Evolutionary conservation across 2,113 vertebrate genomes (phyloP).

Genomic region (Ramphastos sulfuratus): DNA sequence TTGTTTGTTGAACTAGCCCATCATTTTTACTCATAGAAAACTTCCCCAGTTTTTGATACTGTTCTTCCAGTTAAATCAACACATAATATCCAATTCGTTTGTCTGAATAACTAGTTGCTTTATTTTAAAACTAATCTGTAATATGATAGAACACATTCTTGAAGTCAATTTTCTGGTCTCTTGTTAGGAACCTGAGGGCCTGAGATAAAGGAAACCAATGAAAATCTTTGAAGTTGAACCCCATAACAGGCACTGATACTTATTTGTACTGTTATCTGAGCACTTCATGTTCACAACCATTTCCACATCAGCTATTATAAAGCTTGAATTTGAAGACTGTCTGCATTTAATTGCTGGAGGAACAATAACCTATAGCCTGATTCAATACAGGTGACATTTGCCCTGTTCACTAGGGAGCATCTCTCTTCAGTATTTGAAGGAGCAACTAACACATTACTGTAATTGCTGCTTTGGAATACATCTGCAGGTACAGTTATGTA

Average conservation of each 20-base stretch:
- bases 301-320: slow-evolving; percentile 11
- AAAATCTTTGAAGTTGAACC: slow-evolving; percentile 14
- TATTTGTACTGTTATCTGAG: slow-evolving; percentile 38
- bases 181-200: background rate
- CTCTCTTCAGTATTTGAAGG: slow-evolving; percentile 49
- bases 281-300: background rate
- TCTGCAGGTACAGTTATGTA: background rate
- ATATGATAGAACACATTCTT: background rate
- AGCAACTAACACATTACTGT: slow-evolving; percentile 49
- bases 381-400: slow-evolving; percentile 61
- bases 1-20: background rate
- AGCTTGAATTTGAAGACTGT: slow-evolving; percentile 23
- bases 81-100: background rate
- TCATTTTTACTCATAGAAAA: background rate
- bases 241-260: slow-evolving; percentile 19
- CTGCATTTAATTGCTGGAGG: slow-evolving; percentile 62
- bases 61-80: background rate
- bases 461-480: slow-evolving; percentile 39
- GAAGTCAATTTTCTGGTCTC: background rate
- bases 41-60: background rate
- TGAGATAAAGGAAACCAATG: slow-evolving; percentile 46
- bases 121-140: slow-evolving; percentile 37
- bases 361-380: slow-evolving; percentile 64
- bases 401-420: slow-evolving; percentile 59
- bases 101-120: background rate